Evolutionary conservation across 30 jellyfish, hydroid and myxozoan genomes (phyloP).

Genomic region (Aurelia aurita): DNA sequence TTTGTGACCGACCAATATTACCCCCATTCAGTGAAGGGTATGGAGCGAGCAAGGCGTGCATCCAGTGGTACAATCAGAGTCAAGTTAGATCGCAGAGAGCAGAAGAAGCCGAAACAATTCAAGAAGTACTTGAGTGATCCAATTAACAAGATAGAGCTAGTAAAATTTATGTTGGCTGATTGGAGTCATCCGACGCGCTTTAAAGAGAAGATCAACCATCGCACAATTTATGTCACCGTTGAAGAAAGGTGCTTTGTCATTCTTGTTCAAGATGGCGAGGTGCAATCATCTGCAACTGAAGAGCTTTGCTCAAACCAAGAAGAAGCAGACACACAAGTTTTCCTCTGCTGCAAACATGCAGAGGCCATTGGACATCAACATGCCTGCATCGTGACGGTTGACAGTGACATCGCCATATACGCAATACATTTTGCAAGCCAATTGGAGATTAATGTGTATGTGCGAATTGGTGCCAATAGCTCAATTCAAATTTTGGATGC

Average conservation of each 20-base stretch:
- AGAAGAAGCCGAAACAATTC: conserved; percentile 59
- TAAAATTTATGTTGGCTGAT: conserved; percentile 48
- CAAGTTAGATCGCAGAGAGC: conserved; percentile 13
- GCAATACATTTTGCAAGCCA: conserved; percentile 40
- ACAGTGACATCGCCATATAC: conserved; percentile 60
- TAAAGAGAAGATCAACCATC: neutral
- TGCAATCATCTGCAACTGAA: neutral
- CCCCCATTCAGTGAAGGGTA: no score
- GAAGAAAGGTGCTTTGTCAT: conserved; percentile 7
- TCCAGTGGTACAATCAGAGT: conserved; percentile 28
- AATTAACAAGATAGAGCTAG: conserved; percentile 21
- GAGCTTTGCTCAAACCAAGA: conserved; percentile 38
- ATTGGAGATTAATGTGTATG: conserved; percentile 15
- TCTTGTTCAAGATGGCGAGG: conserved; percentile 8
- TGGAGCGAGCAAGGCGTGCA: no score
- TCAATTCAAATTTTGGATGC: conserved; percentile 32
- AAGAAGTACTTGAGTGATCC: conserved; percentile 27
- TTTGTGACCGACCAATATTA: conserved; percentile 36
- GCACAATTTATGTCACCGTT: conserved; percentile 29
- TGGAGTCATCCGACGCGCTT: conserved; percentile 24
- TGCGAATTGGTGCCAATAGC: conserved; percentile 21
- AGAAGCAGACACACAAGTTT: conserved; percentile 54
- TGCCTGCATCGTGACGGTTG: conserved; percentile 71
- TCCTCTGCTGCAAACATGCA: conserved; percentile 75
- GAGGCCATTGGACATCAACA: conserved; percentile 23